phyloP scores from a whole-genome alignment of 2,113 vertebrate genomes.

The Emydura subglobosa region DNA sequence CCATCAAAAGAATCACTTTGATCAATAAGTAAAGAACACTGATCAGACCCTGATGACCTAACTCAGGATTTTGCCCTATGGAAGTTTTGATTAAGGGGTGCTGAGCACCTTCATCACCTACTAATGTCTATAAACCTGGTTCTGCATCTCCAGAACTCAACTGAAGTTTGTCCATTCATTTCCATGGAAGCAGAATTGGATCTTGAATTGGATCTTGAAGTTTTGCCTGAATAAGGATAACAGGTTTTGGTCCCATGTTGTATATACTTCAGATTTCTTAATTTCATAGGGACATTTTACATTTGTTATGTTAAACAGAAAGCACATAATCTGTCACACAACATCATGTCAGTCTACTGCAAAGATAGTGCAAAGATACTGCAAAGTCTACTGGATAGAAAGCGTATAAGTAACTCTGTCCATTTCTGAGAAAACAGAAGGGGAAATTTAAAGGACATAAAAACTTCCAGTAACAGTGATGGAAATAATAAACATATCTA shows the following conservation, averaged over 20 bases:
- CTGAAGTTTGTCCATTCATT: accelerated
- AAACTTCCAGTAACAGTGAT: not conserved
- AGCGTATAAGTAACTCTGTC: not conserved
- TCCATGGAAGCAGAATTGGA: not conserved
- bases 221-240: not conserved
- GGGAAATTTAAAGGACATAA: not conserved
- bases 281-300: not conserved
- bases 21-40: not conserved
- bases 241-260: not conserved
- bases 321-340: not conserved
- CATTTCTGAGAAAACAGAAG: not conserved
- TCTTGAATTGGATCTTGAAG: not conserved
- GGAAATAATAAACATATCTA: not conserved
- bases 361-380: accelerated
- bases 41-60: not conserved
- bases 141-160: not conserved
- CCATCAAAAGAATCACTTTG: not conserved
- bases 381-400: too few species aligned
- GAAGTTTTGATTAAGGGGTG: not conserved
- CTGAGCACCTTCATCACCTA: not conserved
- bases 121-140: not conserved
- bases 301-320: not conserved
- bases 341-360: accelerated
- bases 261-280: not conserved
- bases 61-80: not conserved